Base-by-base conservation (phyloP, 2,113 vertebrate species). In the Bos indicus region DNA sequence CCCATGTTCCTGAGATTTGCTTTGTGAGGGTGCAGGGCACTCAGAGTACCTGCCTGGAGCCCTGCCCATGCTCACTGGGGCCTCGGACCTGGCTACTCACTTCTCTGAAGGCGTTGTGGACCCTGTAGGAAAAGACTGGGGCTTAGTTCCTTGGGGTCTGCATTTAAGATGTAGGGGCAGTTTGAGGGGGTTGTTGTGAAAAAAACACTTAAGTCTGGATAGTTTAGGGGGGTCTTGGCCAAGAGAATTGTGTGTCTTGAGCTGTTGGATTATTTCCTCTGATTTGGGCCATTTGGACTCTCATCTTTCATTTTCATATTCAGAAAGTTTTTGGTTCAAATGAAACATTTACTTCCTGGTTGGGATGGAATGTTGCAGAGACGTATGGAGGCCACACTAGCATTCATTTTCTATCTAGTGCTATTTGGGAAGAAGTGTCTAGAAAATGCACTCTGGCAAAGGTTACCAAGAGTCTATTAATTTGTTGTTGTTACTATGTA, bases 11-110 rank as follows among this genome's bases (percentile, higher is more conserved):
- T 25, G 56, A 82, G 19, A 16, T 56, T 40, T 15, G 46, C 21
- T 71, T 13, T 48, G 23, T 7, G 1, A 30, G 57, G 8, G 78
- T 30, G 8, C 30, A 5, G 0, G 2, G 43, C 54, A 23, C 28
- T 46, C 3, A 16, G 26, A 36, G 46, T 8, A 2, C 16, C 1
- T 33, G 46, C 25, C 21, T 33, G 9, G 28, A 60, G 36, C 28
- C 28, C 52, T 17, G 30, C 30, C 62, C 21, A 0, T 19, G 78
- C 33, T 36, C 48, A 0, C 4, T 5, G 60, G 7, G 30, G 48
- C 6, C 30, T 7, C 0, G 0, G 6, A 15, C 10, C 2, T 9
- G 19, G 23, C 43, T 57, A 3, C 10, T 71, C 17, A 21, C n/a
- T 71, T 48, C 9, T 7, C 40, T 33, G 25, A 33, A 10, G 30